phyloP scores from a whole-genome alignment of 1,140 invertebrate genomes.

The Drosophila murphyi region DNA sequence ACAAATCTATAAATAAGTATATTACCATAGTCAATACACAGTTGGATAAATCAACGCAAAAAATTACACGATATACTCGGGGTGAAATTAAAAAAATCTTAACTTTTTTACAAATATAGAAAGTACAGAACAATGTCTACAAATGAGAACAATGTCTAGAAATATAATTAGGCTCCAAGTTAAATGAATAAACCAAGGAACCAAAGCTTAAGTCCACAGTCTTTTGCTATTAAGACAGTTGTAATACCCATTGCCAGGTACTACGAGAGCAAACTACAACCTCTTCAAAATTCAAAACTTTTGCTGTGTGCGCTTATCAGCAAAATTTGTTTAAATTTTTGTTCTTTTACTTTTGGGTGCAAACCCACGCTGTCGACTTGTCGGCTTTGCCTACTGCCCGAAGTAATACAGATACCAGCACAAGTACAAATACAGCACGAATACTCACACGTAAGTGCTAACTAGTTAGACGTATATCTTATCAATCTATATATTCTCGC shows the following conservation, averaged over 20 bases:
- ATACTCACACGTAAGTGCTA: background rate
- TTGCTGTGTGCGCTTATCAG: constrained; percentile 51
- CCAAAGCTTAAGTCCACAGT: too few species aligned
- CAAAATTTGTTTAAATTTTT: background rate
- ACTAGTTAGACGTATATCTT: constrained; percentile 46
- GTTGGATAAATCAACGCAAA: too few species aligned
- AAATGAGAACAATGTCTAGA: too few species aligned
- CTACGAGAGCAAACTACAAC: background rate
- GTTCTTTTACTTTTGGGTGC: constrained; percentile 33
- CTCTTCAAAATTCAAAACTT: constrained; percentile 6
- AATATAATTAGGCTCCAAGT: too few species aligned
- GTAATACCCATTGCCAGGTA: background rate
- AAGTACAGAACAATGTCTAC: too few species aligned
- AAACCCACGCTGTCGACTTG: constrained; percentile 40
- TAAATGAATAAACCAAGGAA: too few species aligned
- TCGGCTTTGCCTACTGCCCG: constrained; percentile 36
- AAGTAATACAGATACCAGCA: constrained; percentile 5
- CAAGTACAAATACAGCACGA: background rate
- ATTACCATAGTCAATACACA: too few species aligned
- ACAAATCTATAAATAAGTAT: too few species aligned
- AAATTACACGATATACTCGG: too few species aligned
- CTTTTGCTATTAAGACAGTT: background rate
- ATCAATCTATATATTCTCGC: constrained; percentile 58
- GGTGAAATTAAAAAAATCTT: too few species aligned
- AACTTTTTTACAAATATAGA: too few species aligned